These are phyloP conservation scores for Pentamera pediparva DNA, from an alignment of 53 echinoderm and acorn worm species.

Conservation along the genomic window DNA sequence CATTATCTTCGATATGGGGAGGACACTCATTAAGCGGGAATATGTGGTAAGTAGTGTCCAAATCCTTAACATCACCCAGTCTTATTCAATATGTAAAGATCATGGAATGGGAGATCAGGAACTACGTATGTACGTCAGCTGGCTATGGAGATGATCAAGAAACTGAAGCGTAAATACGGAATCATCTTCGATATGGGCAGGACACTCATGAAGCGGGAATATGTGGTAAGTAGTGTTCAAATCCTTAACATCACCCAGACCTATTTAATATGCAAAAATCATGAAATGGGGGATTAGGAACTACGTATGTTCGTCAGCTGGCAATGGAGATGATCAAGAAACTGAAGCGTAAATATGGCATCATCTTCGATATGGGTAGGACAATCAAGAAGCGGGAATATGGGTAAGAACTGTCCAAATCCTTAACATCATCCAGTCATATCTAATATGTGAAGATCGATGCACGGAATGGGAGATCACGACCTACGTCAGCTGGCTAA, in stretches of 20 bases:
- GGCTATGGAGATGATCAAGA: neutral
- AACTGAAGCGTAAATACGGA: constrained; percentile 20
- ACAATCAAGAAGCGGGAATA: constrained; percentile 17
- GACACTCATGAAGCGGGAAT: constrained; percentile 12
- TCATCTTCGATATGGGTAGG: constrained; percentile 22
- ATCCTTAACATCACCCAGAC: too few relatives aligned
- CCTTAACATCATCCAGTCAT: too few relatives aligned
- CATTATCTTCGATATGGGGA: constrained; percentile 19
- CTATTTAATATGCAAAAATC: too few relatives aligned
- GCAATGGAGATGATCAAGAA: neutral
- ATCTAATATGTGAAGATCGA: too few relatives aligned
- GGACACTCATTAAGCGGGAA: constrained; percentile 9
- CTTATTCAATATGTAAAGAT: too few relatives aligned
- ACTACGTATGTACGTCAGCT: constrained; percentile 5
- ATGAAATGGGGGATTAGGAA: too few relatives aligned
- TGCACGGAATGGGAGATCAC: neutral
- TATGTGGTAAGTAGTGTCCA: constrained; percentile 32
- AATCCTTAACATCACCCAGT: too few relatives aligned
- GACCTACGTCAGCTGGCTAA: constrained; percentile 3
- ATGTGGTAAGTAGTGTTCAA: too few relatives aligned
- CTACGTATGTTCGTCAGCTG: too few relatives aligned
- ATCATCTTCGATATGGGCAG: constrained; percentile 21
- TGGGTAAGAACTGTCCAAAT: too few relatives aligned
- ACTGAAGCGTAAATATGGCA: constrained; percentile 13
- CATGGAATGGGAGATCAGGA: neutral